phyloP scores from a whole-genome alignment of 2,113 vertebrate genomes.

The Hyla sarda region DNA sequence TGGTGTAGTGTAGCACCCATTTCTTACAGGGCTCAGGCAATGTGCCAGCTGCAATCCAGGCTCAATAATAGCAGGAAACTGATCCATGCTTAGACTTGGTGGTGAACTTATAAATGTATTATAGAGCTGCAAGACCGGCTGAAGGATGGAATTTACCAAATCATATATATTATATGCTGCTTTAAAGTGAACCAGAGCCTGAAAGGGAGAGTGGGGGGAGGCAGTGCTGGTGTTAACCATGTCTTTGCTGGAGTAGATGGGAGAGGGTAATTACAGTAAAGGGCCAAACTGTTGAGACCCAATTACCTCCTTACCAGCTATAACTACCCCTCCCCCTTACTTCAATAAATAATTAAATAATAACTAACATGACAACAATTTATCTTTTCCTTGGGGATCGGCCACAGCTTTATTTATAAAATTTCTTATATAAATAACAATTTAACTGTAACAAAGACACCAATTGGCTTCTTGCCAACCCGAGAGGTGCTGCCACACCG shows the following conservation, averaged over 20 bases:
- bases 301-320: too few relatives aligned
- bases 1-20: conserved; percentile 48
- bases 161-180: conserved; percentile 35
- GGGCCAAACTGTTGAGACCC: too few relatives aligned
- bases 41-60: conserved; percentile 59
- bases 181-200: conserved; percentile 2
- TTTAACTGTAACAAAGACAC: too few relatives aligned
- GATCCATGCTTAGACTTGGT: conserved; percentile 58
- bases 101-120: conserved; percentile 60
- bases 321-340: too few relatives aligned
- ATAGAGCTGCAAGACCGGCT: conserved; percentile 50
- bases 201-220: too few relatives aligned
- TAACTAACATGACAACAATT: too few relatives aligned
- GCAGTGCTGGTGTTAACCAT: background rate
- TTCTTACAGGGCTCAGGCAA: conserved; percentile 63
- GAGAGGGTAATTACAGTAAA: background rate
- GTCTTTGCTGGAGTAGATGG: background rate
- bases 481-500: too few relatives aligned
- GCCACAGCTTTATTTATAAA: too few relatives aligned
- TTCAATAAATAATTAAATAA: too few relatives aligned
- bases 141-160: conserved; percentile 24
- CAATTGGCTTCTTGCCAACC: too few relatives aligned
- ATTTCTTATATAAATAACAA: too few relatives aligned
- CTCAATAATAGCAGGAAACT: conserved; percentile 53
- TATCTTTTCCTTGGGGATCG: too few relatives aligned